phyloP scores from a whole-genome alignment of 2,797 vertebrate species.

The Chaunax sp. region DNA sequence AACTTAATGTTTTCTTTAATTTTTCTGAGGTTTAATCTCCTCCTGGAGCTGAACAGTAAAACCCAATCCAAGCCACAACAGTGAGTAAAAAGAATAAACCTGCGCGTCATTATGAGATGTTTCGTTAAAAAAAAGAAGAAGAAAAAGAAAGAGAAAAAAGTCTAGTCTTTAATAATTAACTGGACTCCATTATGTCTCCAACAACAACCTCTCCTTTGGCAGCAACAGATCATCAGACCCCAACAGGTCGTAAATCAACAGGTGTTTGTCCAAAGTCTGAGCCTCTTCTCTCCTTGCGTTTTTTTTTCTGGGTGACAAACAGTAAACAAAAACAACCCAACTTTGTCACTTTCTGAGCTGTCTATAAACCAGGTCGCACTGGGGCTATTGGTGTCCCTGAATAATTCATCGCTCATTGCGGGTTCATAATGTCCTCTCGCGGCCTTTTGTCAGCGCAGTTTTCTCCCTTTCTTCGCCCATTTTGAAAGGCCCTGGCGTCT shows the following conservation, averaged over 20 bases:
- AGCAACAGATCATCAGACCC: constrained; percentile 24
- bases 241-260: constrained; percentile 81
- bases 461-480: constrained; percentile 95
- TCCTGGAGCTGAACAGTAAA: too few relatives aligned
- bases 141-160: background rate
- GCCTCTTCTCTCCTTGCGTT: background rate
- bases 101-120: too few relatives aligned
- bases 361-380: constrained; percentile 91
- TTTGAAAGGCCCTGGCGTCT: constrained; percentile 96
- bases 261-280: constrained; percentile 63
- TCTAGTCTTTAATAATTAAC: constrained; percentile 61
- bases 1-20: background rate
- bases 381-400: constrained; percentile 93
- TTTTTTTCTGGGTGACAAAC: constrained; percentile 47
- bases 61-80: too few relatives aligned
- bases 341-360: constrained; percentile 88
- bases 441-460: constrained; percentile 92
- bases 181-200: constrained; percentile 34
- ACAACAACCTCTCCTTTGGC: constrained; percentile 36
- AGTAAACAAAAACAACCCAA: constrained; percentile 76
- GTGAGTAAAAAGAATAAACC: too few relatives aligned
- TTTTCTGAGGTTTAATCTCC: too few relatives aligned
- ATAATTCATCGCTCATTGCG: constrained; percentile 99
- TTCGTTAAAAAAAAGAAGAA: too few relatives aligned
- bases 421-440: constrained; percentile 98